Base-by-base conservation (phyloP, 2,113 vertebrate genomes). In the Gymnarchus niloticus region DNA sequence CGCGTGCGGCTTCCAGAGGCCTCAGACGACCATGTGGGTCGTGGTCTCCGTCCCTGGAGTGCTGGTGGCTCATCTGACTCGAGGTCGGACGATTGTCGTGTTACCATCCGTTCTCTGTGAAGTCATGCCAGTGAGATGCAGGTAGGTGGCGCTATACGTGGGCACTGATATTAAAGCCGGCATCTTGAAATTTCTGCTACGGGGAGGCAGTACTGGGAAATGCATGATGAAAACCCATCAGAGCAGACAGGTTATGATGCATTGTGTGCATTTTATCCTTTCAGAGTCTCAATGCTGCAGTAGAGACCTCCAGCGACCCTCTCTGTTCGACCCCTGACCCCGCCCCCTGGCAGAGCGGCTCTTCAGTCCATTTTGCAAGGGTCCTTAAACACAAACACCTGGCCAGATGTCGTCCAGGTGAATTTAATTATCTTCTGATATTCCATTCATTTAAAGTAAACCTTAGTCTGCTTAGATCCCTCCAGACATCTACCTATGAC, bases 11-110 rank as follows among this genome's bases (percentile, higher is more conserved):
- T 93, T 56, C 51, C 46, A 65, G 56, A 25, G 28, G 44, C 57
- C 59, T 33, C 91, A 85, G 91, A 94, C 91, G 90, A 90, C 92
- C 92, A 91, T 91, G 91, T 91, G 93, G 92, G 93, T 92, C 90
- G 91, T 92, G 93, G 92, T 92, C 92, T 94, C 92, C 90, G 23
- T 88, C 94, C 93, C 93, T 93, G 89, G 92, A 89, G 93, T 93
- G 94, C 91, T 91, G n/a, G n/a, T n/a, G n/a, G n/a, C n/a, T n/a
- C n/a, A n/a, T n/a, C n/a, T n/a, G n/a, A n/a, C n/a, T n/a, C n/a
- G n/a, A n/a, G n/a, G n/a, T n/a, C n/a, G n/a, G n/a, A n/a, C n/a
- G n/a, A n/a, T n/a, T n/a, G 65, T 41, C 65, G 65, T 21, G 33
- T 12, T 6, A 1, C 51, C 65, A 28, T 33, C 65, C 14, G 12